A percentile compares a stretch with the other conserved stretches of the same genome.
These are phyloP conservation scores for Macrotus californicus DNA, from an alignment of 2,113 vertebrate genomes.

Conservation along the genomic window DNA sequence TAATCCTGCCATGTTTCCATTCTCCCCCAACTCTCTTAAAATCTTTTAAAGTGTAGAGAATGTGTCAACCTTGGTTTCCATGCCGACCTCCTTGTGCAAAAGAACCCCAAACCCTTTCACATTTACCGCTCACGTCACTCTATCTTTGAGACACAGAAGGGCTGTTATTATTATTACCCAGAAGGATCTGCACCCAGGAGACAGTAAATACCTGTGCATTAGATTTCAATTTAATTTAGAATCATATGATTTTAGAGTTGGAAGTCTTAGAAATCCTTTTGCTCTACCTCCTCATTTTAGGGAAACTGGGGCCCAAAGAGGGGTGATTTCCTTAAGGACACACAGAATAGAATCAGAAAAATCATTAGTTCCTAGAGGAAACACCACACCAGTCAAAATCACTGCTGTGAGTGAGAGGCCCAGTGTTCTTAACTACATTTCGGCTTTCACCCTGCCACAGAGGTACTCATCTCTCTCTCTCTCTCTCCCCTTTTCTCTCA, in stretches of 20 bases:
- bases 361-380: neutral
- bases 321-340: neutral
- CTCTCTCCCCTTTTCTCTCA: constrained; percentile 70
- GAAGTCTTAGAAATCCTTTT: neutral
- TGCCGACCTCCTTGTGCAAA: neutral
- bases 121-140: neutral
- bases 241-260: neutral
- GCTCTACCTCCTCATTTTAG: neutral
- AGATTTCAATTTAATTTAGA: neutral
- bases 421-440: neutral
- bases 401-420: neutral
- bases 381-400: neutral
- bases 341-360: neutral
- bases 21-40: neutral
- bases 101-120: neutral
- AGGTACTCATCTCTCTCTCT: neutral
- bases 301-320: neutral
- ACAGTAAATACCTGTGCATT: neutral
- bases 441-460: neutral
- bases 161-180: neutral
- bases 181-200: neutral
- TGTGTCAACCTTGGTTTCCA: constrained; percentile 9
- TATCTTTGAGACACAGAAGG: neutral
- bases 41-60: neutral
- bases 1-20: neutral